Percentiles rank a stretch among this genome's conserved stretches.
Conservation (phyloP, 2,113 vertebrate species). For the Lontra canadensis region DNA sequence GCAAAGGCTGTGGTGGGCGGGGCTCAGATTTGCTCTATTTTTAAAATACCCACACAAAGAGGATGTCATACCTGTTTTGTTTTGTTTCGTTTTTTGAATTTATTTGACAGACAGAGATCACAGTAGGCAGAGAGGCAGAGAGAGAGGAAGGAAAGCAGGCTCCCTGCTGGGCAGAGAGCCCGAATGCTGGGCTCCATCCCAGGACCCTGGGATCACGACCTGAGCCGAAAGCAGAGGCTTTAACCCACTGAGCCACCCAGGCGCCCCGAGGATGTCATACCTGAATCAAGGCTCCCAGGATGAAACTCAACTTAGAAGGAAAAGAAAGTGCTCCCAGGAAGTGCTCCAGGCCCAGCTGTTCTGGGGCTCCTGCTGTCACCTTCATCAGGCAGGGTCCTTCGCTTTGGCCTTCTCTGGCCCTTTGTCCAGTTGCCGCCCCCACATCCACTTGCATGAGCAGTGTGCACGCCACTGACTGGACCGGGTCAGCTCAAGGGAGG, state of each 20-base stretch:
- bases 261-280: background rate
- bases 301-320: conserved; percentile 23
- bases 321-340: conserved; percentile 6
- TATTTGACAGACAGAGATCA: too few species aligned
- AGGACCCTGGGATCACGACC: too few species aligned
- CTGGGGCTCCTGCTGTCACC: background rate
- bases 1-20: background rate
- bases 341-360: background rate
- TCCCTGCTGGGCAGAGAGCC: too few species aligned
- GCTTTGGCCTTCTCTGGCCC: background rate
- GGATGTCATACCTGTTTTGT: background rate
- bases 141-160: too few species aligned
- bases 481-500: background rate
- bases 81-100: too few species aligned
- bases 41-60: background rate
- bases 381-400: background rate
- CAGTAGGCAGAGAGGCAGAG: too few species aligned
- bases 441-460: background rate
- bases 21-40: background rate
- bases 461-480: background rate
- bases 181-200: too few species aligned
- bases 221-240: too few species aligned
- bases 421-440: background rate
- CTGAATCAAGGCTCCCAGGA: background rate
- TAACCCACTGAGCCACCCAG: too few species aligned